These are phyloP conservation scores for Gephyroberyx darwinii DNA, from an alignment of 2,797 vertebrate genomes.

Conservation along the genomic window DNA sequence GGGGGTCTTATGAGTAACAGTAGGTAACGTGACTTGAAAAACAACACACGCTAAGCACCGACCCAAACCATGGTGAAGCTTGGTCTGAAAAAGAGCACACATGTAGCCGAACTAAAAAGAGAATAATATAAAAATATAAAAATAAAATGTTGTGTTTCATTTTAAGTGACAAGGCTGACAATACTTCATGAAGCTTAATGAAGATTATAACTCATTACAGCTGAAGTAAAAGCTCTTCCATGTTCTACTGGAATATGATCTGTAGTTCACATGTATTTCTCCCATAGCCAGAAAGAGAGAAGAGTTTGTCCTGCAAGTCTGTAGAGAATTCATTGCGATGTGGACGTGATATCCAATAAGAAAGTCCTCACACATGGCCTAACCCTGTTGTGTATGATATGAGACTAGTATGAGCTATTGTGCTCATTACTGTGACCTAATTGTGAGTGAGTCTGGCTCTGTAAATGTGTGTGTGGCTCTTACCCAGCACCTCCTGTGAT, in stretches of 20 bases:
- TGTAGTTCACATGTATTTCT: slow-evolving; percentile 9
- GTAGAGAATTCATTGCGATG: slow-evolving; percentile 3
- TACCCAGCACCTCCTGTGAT: slow-evolving; percentile 91
- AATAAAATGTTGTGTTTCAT: too few species aligned
- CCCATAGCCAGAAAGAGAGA: not conserved
- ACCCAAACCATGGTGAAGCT: too few species aligned
- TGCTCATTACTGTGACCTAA: not conserved
- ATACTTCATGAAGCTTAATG: too few species aligned
- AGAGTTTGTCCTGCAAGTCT: slow-evolving; percentile 6
- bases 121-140: too few species aligned
- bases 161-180: too few species aligned
- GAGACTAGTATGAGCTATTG: not conserved
- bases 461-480: slow-evolving; percentile 31
- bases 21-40: too few species aligned
- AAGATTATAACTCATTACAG: too few species aligned
- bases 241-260: not conserved
- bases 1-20: too few species aligned
- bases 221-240: too few species aligned
- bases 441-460: not conserved
- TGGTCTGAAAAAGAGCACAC: too few species aligned
- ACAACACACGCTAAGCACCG: too few species aligned
- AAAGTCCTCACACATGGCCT: not conserved
- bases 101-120: too few species aligned
- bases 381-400: not conserved
- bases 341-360: not conserved